These are phyloP conservation scores for Arion vulgaris DNA, from an alignment of 1,140 invertebrate genomes.

Conservation along the genomic window DNA sequence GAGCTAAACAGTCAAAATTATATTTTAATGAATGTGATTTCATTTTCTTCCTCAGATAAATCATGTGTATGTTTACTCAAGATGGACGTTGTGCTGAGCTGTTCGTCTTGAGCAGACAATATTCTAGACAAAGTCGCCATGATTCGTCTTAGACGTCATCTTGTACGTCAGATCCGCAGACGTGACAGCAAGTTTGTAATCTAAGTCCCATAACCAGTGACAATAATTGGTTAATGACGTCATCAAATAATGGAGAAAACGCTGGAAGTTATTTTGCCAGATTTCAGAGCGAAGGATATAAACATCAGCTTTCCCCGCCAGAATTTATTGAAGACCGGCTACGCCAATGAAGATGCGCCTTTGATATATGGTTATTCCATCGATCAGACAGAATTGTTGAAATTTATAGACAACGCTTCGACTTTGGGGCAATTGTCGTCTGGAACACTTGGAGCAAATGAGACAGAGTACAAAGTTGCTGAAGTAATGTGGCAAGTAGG, in stretches of 20 bases:
- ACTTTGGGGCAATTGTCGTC: background rate
- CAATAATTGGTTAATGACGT: background rate
- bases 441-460: background rate
- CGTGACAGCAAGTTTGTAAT: too few relatives aligned
- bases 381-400: background rate
- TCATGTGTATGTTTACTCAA: too few relatives aligned
- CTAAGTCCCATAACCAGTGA: background rate
- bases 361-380: background rate
- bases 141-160: too few relatives aligned
- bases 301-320: background rate
- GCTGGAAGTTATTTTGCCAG: background rate
- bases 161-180: too few relatives aligned
- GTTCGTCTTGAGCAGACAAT: too few relatives aligned
- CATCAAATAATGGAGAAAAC: background rate
- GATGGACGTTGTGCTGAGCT: too few relatives aligned
- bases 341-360: background rate
- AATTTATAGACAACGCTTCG: background rate
- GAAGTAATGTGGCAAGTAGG: conserved; percentile 17
- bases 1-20: too few relatives aligned
- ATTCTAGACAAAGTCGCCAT: too few relatives aligned
- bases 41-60: too few relatives aligned
- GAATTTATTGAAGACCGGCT: background rate
- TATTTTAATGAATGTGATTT: too few relatives aligned
- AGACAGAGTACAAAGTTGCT: conserved; percentile 13
- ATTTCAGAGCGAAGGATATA: background rate